These are phyloP conservation scores for Myotis planiceps DNA, from an alignment of 2,797 vertebrate genomes.

Conservation along the genomic window DNA sequence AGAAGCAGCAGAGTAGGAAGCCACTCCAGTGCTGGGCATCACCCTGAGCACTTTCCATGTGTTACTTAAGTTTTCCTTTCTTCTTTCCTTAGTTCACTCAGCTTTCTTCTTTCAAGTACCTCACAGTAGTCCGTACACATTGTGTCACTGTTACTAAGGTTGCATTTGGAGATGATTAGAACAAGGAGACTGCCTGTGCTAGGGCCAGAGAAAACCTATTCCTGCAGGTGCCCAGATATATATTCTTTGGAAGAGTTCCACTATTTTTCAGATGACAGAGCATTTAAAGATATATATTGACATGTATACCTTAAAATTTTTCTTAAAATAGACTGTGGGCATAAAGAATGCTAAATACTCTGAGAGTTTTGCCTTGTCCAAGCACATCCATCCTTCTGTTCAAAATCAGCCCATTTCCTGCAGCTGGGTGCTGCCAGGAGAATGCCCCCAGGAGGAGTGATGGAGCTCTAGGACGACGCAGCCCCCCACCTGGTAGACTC, in stretches of 20 bases:
- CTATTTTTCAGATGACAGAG: background rate
- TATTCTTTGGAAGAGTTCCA: background rate
- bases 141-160: background rate
- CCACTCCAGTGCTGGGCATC: no score
- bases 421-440: background rate
- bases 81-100: background rate
- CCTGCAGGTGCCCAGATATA: background rate
- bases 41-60: background rate
- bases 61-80: background rate
- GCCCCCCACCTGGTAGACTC: background rate
- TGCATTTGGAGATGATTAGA: slow-evolving; percentile 19
- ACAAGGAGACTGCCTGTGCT: background rate
- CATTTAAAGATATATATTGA: background rate
- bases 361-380: background rate
- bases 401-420: background rate
- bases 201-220: background rate
- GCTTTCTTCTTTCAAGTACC: background rate
- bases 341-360: slow-evolving; percentile 12
- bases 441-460: background rate
- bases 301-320: background rate
- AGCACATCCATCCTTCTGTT: background rate
- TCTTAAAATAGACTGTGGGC: background rate
- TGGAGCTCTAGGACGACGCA: background rate
- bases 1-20: background rate
- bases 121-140: background rate